Conservation (phyloP, 1,140 invertebrate genomes). For the Himalopsyche phryganea region DNA sequence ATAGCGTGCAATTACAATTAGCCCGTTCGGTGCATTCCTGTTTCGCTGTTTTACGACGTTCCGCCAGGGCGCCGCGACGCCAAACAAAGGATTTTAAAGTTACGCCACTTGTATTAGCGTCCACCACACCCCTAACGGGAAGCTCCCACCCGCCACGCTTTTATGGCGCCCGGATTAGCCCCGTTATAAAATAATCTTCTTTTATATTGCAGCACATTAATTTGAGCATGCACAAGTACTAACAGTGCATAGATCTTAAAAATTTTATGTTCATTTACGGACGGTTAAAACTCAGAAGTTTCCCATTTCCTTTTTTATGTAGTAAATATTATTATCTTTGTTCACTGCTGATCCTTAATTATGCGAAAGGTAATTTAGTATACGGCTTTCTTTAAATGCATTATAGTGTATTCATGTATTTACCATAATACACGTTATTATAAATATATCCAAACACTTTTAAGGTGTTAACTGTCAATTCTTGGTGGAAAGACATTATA, state of each 20-base stretch:
- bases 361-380: no score
- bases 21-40: slow-evolving; percentile 17
- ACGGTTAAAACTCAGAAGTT: slow-evolving; percentile 23
- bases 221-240: slow-evolving; percentile 11
- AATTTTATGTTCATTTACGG: slow-evolving; percentile 29
- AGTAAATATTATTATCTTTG: slow-evolving; percentile 1
- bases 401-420: no score
- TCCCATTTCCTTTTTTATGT: not conserved
- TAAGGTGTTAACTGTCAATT: no score
- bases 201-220: slow-evolving; percentile 22
- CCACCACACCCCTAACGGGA: not conserved
- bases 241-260: slow-evolving; percentile 19
- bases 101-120: not conserved
- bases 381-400: no score
- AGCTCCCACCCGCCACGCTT: slow-evolving; percentile 8
- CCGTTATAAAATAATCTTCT: slow-evolving; percentile 32
- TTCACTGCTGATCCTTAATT: not conserved
- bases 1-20: slow-evolving; percentile 20
- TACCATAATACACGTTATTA: no score
- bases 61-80: slow-evolving; percentile 16
- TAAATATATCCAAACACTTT: no score
- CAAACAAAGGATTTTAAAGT: slow-evolving; percentile 17
- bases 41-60: slow-evolving; percentile 31
- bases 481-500: no score
- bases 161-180: slow-evolving; percentile 25